A percentile compares a stretch with the other conserved stretches of the same genome.
phyloP scores from a whole-genome alignment of 2,113 vertebrate species.

The Phrynosoma platyrhinos region DNA sequence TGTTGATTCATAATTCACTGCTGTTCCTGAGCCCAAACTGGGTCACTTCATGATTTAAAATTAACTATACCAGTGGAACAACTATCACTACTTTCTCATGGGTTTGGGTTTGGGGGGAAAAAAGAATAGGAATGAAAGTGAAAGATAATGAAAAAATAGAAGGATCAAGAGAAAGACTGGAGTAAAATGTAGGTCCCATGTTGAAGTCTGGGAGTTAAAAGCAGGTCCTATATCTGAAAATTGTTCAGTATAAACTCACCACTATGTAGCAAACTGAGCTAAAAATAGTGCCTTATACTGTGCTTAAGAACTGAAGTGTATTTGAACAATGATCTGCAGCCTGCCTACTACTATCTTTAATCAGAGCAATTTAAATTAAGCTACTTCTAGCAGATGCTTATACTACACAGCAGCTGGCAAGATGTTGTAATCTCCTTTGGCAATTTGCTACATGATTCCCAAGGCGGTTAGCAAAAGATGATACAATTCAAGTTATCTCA shows the following conservation, averaged over 20 bases:
- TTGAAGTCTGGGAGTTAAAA: background rate
- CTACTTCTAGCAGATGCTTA: background rate
- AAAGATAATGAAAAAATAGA: no score
- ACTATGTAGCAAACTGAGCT: background rate
- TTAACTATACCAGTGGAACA: no score
- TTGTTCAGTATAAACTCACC: background rate
- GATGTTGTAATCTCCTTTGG: background rate
- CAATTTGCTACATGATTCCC: background rate
- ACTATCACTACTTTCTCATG: no score
- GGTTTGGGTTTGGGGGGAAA: no score
- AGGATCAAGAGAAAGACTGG: no score
- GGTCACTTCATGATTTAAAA: no score
- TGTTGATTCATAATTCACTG: no score
- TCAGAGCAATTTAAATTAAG: conserved; percentile 2
- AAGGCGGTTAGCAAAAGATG: background rate
- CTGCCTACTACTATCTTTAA: background rate
- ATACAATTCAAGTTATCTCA: background rate
- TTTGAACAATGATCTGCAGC: background rate
- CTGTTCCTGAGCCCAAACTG: no score
- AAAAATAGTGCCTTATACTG: background rate
- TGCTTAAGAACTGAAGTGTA: background rate
- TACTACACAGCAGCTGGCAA: background rate
- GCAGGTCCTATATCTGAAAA: background rate
- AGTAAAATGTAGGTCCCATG: background rate
- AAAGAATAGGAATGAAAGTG: no score